Evolutionary conservation across 2,888 invertebrate genomes (phyloP).

Genomic region (Thalpophila matura): DNA sequence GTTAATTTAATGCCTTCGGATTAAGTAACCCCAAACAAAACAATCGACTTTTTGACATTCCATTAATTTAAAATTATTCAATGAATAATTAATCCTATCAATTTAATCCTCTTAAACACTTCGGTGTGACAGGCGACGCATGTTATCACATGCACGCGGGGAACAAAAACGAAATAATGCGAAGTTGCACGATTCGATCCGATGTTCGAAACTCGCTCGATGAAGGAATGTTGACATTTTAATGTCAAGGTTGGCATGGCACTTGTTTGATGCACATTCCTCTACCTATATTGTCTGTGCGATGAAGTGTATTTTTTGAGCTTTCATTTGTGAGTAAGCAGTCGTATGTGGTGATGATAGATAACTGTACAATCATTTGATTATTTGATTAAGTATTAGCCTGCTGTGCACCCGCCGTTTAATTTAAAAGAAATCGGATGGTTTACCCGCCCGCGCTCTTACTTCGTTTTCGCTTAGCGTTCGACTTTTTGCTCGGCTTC

Average conservation of each 20-base stretch:
- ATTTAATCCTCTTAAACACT: slow-evolving; percentile 18
- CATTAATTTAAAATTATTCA: slow-evolving; percentile 28
- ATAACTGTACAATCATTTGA: not conserved
- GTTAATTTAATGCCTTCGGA: too few relatives aligned
- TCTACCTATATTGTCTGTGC: slow-evolving; percentile 17
- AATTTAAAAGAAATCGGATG: too few relatives aligned
- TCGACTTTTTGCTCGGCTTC: too few relatives aligned
- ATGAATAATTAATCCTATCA: slow-evolving; percentile 32
- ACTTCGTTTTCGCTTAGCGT: too few relatives aligned
- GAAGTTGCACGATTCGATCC: slow-evolving; percentile 44
- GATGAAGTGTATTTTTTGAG: slow-evolving; percentile 1
- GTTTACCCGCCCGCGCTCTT: too few relatives aligned
- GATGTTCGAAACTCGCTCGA: slow-evolving; percentile 55
- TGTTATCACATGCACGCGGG: slow-evolving; percentile 12
- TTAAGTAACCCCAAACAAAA: slow-evolving; percentile 16
- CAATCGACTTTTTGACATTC: not conserved
- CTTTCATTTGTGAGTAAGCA: not conserved
- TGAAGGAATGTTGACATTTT: slow-evolving; percentile 82
- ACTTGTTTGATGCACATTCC: slow-evolving; percentile 33
- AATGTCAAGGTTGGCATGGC: slow-evolving; percentile 76
- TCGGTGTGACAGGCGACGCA: slow-evolving; percentile 39
- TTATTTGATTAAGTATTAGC: too few relatives aligned
- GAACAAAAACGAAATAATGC: slow-evolving; percentile 48
- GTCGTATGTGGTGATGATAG: not conserved
- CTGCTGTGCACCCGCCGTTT: too few relatives aligned